Evolutionary conservation across 2,888 invertebrate species (phyloP).

Genomic region (Allacma fusca): DNA sequence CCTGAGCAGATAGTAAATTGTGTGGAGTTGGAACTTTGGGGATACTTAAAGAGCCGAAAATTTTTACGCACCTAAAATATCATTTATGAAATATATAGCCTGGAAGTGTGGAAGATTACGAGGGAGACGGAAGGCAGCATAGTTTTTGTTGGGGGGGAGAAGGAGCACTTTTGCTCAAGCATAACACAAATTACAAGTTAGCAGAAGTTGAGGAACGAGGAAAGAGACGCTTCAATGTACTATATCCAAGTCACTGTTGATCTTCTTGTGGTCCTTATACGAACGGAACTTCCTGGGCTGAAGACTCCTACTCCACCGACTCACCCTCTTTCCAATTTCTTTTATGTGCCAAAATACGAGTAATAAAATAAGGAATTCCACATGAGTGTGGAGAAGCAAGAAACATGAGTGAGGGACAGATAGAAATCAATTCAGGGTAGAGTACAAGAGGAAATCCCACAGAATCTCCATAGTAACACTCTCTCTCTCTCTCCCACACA

Average conservation of each 20-base stretch:
- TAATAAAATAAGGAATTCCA: slow-evolving; percentile 62
- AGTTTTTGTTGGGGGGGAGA: neutral
- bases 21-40: too few relatives aligned
- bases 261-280: neutral
- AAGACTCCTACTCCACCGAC: neutral
- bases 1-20: too few relatives aligned
- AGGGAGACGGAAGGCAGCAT: neutral
- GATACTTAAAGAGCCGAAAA: neutral
- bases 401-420: slow-evolving; percentile 42
- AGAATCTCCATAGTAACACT: slow-evolving; percentile 52
- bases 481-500: slow-evolving; percentile 30
- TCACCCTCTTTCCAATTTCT: slow-evolving; percentile 54
- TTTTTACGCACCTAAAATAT: neutral
- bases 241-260: neutral
- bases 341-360: slow-evolving; percentile 61
- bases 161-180: neutral
- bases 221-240: neutral
- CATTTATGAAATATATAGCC: slow-evolving; percentile 1
- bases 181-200: neutral
- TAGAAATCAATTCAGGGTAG: slow-evolving; percentile 58
- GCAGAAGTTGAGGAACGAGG: neutral
- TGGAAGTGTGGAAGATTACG: slow-evolving; percentile 9
- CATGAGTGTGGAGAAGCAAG: slow-evolving; percentile 52
- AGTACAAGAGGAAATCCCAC: slow-evolving; percentile 50
- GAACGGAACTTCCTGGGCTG: neutral